Base-by-base conservation (phyloP, 2,113 vertebrate genomes). In the Calidris pugnax region DNA sequence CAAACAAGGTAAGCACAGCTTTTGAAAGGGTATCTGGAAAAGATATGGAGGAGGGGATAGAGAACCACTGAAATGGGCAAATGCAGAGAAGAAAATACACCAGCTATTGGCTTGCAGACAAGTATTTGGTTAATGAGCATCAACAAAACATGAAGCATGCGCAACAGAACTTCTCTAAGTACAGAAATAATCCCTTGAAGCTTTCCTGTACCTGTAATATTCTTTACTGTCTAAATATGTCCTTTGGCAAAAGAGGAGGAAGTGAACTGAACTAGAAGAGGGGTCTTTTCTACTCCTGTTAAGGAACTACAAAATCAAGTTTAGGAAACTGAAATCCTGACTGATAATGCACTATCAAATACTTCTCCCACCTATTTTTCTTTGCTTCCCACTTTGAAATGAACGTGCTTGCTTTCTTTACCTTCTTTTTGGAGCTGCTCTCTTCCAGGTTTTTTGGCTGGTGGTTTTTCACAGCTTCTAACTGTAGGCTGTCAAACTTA, bases 401-500 rank as follows among this genome's bases (percentile, higher is more conserved):
- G 7, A 64, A 53, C 6, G 12, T 64, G 3, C 30, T 90, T 75
- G 13, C 10, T 73, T 78, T 24, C 71, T 69, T 87, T 48, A 96
- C 87, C 89, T 96, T 77, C 7, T 93, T 94, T 63, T 24, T 55
- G n/a, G 86, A 93, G n/a, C 24, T 80, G 33, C 43, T 85, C 5
- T 93, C 85, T 48, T 39, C 57, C 27, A 90, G 43, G 28, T 93
- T 94, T 67, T 78, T 90, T 81, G 90, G 82, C 74, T 96, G 6
- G 3, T 82, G 76, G 39, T 85, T 97, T 77, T 95, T 96, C 16
- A 63, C 57, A 57, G 83, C 66, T 63, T 98, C 94, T 17, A 92
- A 67, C 37, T 98, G 97, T 28, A 97, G 92, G 72, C 95, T 97
- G 33, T 98, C 78, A 28, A 96, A 98, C 62, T 93, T 96, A 28